Conservation (phyloP, 2,113 vertebrate genomes). For the Nansenia antarctica region DNA sequence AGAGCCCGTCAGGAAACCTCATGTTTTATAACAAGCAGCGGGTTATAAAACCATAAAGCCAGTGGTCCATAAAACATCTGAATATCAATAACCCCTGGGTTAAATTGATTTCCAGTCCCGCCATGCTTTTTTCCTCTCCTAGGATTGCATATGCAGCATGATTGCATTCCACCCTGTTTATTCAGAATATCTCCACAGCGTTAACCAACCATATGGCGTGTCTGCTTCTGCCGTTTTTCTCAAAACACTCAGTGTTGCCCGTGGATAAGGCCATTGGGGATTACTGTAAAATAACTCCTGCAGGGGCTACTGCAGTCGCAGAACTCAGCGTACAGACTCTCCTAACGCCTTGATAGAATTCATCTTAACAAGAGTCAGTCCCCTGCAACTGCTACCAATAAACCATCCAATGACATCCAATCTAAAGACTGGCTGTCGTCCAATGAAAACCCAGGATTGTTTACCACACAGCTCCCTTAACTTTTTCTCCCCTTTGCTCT, state of each 20-base stretch:
- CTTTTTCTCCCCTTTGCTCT: not conserved
- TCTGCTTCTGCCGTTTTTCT: not conserved
- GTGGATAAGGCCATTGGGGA: not conserved
- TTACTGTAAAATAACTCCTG: constrained; percentile 12
- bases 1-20: constrained; percentile 25
- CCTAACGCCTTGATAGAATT: too few species aligned
- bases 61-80: constrained; percentile 52
- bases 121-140: constrained; percentile 50
- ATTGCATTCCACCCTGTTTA: constrained; percentile 47
- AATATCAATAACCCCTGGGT: constrained; percentile 49
- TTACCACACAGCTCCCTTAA: not conserved
- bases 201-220: constrained; percentile 20
- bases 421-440: too few species aligned
- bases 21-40: constrained; percentile 29
- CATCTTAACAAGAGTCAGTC: too few species aligned
- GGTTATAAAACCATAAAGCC: constrained; percentile 51
- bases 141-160: constrained; percentile 43
- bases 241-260: not conserved
- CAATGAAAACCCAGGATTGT: constrained; percentile 9
- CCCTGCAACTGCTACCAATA: too few species aligned
- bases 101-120: constrained; percentile 67
- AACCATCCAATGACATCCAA: too few species aligned
- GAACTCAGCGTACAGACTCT: too few species aligned
- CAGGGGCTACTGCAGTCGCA: not conserved
- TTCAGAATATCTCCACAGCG: constrained; percentile 3